phyloP scores from a whole-genome alignment of 2,113 vertebrate genomes.

The Anthoscopus minutus region DNA sequence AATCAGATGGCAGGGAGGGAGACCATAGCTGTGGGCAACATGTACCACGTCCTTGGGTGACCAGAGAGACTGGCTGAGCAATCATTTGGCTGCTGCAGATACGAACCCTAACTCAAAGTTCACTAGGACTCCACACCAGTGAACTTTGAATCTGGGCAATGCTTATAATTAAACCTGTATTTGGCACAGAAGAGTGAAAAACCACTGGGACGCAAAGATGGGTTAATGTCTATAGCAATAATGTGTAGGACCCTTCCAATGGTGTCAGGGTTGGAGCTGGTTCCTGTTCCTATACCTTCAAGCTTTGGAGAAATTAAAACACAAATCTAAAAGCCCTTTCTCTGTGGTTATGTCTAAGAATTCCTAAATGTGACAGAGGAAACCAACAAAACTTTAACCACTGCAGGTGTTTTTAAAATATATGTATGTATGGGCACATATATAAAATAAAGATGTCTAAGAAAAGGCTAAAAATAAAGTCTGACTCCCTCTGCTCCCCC shows the following conservation, averaged over 20 bases:
- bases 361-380: background rate
- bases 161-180: background rate
- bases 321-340: background rate
- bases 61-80: background rate
- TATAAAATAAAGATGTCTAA: background rate
- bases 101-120: background rate
- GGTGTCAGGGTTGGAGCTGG: background rate
- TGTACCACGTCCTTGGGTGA: background rate
- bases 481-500: background rate
- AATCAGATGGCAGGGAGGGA: background rate
- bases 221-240: background rate
- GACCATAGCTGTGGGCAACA: background rate
- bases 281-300: background rate
- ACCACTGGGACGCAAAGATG: background rate
- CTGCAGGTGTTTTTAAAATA: background rate
- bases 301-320: background rate
- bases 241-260: background rate
- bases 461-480: slow-evolving; percentile 6
- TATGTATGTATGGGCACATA: background rate
- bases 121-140: background rate
- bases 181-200: background rate
- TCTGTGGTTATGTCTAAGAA: background rate
- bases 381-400: background rate
- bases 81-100: background rate
- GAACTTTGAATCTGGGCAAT: background rate